Conservation (phyloP, 2,888 invertebrate species). For the Mythimna lalbum region DNA sequence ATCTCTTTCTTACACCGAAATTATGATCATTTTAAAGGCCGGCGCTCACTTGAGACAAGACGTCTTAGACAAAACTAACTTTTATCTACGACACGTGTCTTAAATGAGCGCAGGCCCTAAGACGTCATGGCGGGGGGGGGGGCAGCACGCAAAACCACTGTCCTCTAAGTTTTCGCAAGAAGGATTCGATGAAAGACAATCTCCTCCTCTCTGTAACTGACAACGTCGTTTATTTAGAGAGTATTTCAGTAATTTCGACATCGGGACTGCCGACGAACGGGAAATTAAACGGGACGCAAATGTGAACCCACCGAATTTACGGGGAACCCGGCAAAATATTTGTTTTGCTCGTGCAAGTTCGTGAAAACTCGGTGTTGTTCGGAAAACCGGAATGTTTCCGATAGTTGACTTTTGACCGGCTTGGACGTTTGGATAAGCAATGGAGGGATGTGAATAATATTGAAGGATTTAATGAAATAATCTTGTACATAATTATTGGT, state of each 20-base stretch:
- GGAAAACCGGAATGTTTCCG: constrained; percentile 15
- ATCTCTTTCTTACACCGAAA: too few species aligned
- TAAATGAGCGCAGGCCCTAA: too few species aligned
- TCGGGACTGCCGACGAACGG: constrained; percentile 34
- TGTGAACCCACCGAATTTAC: constrained; percentile 40
- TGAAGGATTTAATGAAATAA: background rate
- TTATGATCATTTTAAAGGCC: background rate
- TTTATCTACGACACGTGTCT: too few species aligned
- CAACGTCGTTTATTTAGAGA: constrained; percentile 29
- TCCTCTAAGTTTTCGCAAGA: background rate
- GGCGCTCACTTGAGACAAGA: too few species aligned
- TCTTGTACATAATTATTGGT: too few species aligned
- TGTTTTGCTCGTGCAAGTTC: constrained; percentile 44
- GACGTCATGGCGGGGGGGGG: too few species aligned
- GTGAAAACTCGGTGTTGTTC: constrained; percentile 22
- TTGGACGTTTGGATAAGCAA: constrained; percentile 6
- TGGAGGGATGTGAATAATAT: background rate
- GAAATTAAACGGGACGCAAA: constrained; percentile 55
- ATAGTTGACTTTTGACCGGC: constrained; percentile 31
- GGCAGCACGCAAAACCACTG: background rate
- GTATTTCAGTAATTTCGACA: constrained; percentile 38
- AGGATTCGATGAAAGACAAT: constrained; percentile 4
- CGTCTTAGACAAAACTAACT: too few species aligned
- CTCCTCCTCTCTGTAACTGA: constrained; percentile 13
- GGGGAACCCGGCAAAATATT: constrained; percentile 44